Conservation (phyloP, 2,888 invertebrate genomes). For the Luffia ferchaultella region DNA sequence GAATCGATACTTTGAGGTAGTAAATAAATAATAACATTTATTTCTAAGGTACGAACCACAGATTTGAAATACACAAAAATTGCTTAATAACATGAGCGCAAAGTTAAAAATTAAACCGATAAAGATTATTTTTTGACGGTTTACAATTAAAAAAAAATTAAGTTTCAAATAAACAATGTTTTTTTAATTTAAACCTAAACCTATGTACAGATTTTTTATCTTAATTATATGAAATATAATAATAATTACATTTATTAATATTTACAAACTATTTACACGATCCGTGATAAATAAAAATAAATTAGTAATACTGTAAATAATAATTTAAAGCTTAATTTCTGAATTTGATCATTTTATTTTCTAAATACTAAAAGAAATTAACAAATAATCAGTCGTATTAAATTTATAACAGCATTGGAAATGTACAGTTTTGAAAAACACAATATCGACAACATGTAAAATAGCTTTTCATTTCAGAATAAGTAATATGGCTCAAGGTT, state of each 20-base stretch:
- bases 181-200: slow-evolving; percentile 7
- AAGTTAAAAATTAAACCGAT: neutral
- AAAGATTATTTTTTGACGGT: neutral
- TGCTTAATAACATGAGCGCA: neutral
- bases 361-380: neutral
- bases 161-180: slow-evolving; percentile 7
- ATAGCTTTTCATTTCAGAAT: neutral
- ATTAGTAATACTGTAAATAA: slow-evolving; percentile 61
- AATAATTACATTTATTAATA: neutral
- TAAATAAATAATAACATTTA: neutral
- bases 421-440: no score
- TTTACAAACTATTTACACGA: slow-evolving; percentile 40
- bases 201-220: neutral
- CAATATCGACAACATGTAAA: no score
- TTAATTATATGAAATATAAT: neutral
- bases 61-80: neutral
- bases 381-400: slow-evolving; percentile 24
- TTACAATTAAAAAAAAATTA: neutral
- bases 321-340: slow-evolving; percentile 49
- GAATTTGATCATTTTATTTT: neutral
- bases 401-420: neutral
- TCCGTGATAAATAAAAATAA: slow-evolving; percentile 29
- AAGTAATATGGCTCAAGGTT: neutral
- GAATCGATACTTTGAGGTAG: neutral
- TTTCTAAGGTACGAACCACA: neutral